Conservation (phyloP, 1,140 invertebrate genomes). For the Popillia japonica region DNA sequence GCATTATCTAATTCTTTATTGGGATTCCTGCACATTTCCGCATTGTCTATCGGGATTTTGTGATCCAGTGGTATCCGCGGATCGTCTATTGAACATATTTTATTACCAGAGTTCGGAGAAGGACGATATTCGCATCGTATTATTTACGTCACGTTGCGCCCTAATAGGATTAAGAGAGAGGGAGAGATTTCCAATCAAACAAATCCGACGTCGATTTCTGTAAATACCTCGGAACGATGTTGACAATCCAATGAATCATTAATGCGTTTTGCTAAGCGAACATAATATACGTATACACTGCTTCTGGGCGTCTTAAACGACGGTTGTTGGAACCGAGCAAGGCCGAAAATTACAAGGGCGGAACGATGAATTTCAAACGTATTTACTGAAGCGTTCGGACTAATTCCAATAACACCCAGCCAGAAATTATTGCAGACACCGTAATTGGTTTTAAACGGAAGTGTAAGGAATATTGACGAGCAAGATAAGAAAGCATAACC, state of each 20-base stretch:
- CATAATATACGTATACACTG: background rate
- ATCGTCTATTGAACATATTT: too few species aligned
- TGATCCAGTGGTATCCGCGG: too few species aligned
- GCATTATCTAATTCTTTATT: too few species aligned
- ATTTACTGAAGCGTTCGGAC: background rate
- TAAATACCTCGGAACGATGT: background rate
- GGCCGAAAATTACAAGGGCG: background rate
- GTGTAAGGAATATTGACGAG: background rate
- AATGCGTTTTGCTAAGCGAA: background rate
- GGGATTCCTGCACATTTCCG: too few species aligned
- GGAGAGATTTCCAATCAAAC: background rate
- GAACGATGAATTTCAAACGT: background rate
- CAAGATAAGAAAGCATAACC: too few species aligned
- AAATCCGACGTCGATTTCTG: background rate
- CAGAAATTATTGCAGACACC: background rate
- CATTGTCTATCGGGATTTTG: too few species aligned
- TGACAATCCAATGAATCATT: background rate
- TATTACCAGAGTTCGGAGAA: too few species aligned
- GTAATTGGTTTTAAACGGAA: background rate
- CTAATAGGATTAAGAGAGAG: background rate
- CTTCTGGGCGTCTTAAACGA: background rate
- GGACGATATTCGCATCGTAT: too few species aligned
- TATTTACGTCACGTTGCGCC: too few species aligned
- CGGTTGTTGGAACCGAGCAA: background rate
- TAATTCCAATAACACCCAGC: background rate